Conservation (phyloP, 2,797 vertebrate species). For the Enteromius anoplus region DNA sequence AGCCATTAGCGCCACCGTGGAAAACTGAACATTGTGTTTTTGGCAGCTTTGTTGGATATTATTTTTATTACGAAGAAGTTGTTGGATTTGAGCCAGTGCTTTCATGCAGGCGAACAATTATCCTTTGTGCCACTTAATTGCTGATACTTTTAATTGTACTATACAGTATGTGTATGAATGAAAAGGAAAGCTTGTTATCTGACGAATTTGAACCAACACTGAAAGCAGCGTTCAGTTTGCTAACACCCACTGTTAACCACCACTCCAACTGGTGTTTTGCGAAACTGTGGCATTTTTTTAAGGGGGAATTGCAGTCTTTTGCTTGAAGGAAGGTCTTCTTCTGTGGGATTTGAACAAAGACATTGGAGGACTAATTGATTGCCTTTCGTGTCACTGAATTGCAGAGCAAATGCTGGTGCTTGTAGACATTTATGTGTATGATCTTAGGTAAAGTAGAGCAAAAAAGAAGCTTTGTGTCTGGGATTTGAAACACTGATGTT, state of each 20-base stretch:
- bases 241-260: not conserved
- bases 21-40: not conserved
- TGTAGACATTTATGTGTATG: not conserved
- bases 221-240: rapidly evolving
- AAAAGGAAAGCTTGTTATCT: not conserved
- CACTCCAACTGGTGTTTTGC: not conserved
- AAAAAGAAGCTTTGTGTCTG: not conserved
- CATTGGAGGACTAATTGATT: not conserved
- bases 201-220: not conserved
- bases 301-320: not conserved
- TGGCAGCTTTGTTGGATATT: not conserved
- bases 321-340: not conserved
- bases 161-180: not conserved
- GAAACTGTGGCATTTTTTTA: not conserved
- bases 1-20: not conserved
- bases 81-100: not conserved
- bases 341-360: not conserved
- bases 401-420: not conserved
- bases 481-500: not conserved
- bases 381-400: not conserved
- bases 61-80: not conserved
- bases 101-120: not conserved
- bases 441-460: not conserved
- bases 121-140: not conserved
- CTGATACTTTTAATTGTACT: not conserved